Evolutionary conservation across 2,888 invertebrate species (phyloP).

Genomic region (Anticlea derivata): DNA sequence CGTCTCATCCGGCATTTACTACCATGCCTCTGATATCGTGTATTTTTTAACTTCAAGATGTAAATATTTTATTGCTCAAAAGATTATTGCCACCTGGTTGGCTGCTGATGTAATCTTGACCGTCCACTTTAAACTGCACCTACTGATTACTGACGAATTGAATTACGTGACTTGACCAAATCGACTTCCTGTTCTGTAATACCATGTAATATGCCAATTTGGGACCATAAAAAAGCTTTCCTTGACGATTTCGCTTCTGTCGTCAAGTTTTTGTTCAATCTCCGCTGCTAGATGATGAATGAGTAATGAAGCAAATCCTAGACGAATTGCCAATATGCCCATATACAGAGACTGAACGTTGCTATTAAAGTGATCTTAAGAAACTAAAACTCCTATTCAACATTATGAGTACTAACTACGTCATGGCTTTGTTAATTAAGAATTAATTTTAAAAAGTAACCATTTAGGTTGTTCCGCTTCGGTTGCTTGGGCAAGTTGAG

Average conservation of each 20-base stretch:
- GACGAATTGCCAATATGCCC: neutral
- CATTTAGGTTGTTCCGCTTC: no score
- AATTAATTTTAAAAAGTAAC: no score
- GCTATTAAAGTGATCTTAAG: no score
- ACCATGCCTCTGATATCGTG: no score
- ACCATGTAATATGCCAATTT: slow-evolving; percentile 18
- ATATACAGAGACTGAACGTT: neutral
- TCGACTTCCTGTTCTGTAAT: slow-evolving; percentile 20
- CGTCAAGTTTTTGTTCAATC: slow-evolving; percentile 19
- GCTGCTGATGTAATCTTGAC: slow-evolving; percentile 24
- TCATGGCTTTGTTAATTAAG: no score
- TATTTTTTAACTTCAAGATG: no score
- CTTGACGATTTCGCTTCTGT: slow-evolving; percentile 14
- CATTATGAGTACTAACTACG: no score
- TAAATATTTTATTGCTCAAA: neutral
- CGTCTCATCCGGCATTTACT: no score
- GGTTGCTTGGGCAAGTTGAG: no score
- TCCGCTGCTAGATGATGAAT: slow-evolving; percentile 4
- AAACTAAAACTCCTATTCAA: no score
- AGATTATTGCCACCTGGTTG: slow-evolving; percentile 6
- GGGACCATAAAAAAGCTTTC: neutral
- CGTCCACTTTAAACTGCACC: slow-evolving; percentile 22
- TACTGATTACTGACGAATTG: slow-evolving; percentile 13
- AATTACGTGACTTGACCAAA: slow-evolving; percentile 20
- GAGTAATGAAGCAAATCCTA: slow-evolving; percentile 20